Percentiles rank a stretch among this genome's conserved stretches.
Conservation (phyloP, 2,888 invertebrate species). For the Callyntrura guangdongensis region DNA sequence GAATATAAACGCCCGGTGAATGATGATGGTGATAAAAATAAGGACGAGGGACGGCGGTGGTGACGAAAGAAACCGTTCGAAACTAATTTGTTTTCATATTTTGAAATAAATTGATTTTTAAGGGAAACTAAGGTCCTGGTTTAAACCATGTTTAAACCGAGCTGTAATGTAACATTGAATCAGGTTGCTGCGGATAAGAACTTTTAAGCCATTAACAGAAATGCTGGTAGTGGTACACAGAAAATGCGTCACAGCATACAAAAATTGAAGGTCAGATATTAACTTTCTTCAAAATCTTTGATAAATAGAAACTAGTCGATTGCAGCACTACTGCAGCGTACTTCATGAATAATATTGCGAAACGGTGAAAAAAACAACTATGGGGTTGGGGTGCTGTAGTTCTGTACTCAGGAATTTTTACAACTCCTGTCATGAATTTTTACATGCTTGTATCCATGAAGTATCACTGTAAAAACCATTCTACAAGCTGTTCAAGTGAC, state of each 20-base stretch:
- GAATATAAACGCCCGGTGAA: neutral
- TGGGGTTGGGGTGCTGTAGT: too few relatives aligned
- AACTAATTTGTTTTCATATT: slow-evolving; percentile 53
- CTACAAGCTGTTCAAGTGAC: slow-evolving; percentile 4
- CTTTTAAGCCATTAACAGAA: slow-evolving; percentile 3
- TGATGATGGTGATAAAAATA: neutral
- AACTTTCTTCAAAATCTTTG: too few relatives aligned
- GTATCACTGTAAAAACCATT: neutral
- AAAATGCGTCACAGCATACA: too few relatives aligned
- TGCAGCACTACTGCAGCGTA: too few relatives aligned
- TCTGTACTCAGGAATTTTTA: too few relatives aligned
- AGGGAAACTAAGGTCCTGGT: slow-evolving; percentile 39
- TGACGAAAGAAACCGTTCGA: slow-evolving; percentile 56
- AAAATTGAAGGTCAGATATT: too few relatives aligned
- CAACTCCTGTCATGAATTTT: too few relatives aligned
- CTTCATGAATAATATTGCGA: neutral
- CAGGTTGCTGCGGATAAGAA: neutral
- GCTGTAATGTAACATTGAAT: too few relatives aligned
- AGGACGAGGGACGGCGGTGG: slow-evolving; percentile 10
- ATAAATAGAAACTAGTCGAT: too few relatives aligned
- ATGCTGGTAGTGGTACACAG: too few relatives aligned
- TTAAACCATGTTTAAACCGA: slow-evolving; percentile 8
- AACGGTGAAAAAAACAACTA: neutral
- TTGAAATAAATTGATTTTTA: slow-evolving; percentile 53
- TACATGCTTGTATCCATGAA: too few relatives aligned